Evolutionary conservation across 1,140 invertebrate genomes (phyloP), one percentile per base, ranked within the genome.

Genomic region (Asbolus verrucosus): DNA sequence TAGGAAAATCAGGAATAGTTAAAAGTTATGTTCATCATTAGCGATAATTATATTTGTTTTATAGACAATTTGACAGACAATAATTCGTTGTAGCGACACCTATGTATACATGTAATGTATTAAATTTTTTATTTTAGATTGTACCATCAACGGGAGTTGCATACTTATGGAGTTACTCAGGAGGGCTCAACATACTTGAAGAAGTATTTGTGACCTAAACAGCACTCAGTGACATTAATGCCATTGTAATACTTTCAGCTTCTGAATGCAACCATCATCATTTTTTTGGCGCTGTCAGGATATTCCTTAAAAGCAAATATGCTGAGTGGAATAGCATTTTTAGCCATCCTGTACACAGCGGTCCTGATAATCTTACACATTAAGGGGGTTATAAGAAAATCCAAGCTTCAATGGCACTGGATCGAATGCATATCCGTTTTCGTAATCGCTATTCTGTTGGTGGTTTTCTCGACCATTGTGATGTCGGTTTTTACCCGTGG

Each of bases 381-480:
- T 3, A 11, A 14, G 2, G 65, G 65, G 4, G 14, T 36, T 19
- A 50, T 67, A 46, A 33, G 46, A 14, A 54, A 30, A 21, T 67
- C 65, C 2, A 54, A 21, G 11, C 38, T 24, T 13, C 41, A 41
- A 14, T 67, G 65, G 65, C 30, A 50, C 46, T 67, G 65, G 65
- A 54, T 67, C 21, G 65, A 67, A 33, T 67, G 65, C 46, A 15
- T 67, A 36, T 31, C 41, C 3, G 24, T 46, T 30, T 54, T 67
- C n/a, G 30, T 67, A 8, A 11, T 50, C 19, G 65, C 39, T 31
- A 9, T 67, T 8, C 11, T 54, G 3, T 13, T 50, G 36, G 31
- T 33, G 13, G n/a, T 31, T 36, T 41, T 50, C 16, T 15, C 65
- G n/a, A 54, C 65, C 8, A 16, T 67, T 9, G 43, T 67, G 2